Conservation (phyloP, 2,888 invertebrate genomes). For the Cynaeus angustus region DNA sequence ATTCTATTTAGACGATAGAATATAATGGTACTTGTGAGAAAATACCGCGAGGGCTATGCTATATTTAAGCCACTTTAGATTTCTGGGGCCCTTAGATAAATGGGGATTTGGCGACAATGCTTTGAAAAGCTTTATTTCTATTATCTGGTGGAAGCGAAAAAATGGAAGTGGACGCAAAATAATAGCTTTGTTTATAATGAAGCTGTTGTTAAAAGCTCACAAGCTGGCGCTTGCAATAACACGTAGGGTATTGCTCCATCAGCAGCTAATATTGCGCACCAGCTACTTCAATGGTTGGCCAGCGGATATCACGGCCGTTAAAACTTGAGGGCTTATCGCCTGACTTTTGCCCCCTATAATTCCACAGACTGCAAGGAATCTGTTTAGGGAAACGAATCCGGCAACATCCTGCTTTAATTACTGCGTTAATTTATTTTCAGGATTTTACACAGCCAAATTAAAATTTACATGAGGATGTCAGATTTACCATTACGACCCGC, state of each 20-base stretch:
- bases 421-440: constrained; percentile 46
- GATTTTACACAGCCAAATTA: constrained; percentile 42
- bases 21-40: constrained; percentile 29
- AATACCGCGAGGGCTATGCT: background rate
- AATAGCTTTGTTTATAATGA: constrained; percentile 55
- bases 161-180: constrained; percentile 44
- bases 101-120: background rate
- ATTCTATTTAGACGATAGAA: constrained; percentile 33
- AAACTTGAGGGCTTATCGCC: constrained; percentile 51
- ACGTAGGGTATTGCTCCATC: constrained; percentile 55
- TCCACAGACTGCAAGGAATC: constrained; percentile 54
- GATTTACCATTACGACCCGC: constrained; percentile 29
- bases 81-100: background rate
- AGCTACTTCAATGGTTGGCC: constrained; percentile 47
- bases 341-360: constrained; percentile 53
- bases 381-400: constrained; percentile 49
- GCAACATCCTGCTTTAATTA: constrained; percentile 49
- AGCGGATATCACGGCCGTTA: constrained; percentile 51
- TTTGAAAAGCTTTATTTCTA: constrained; percentile 13
- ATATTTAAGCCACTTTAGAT: constrained; percentile 24
- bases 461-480: constrained; percentile 41
- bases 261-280: constrained; percentile 53
- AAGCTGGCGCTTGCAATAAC: constrained; percentile 56
- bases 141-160: constrained; percentile 14
- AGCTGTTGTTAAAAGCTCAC: constrained; percentile 54